A percentile compares a stretch with the other conserved stretches of the same genome.
Evolutionary conservation across 2,888 invertebrate genomes (phyloP).

Genomic region (Limnephilus auricula): DNA sequence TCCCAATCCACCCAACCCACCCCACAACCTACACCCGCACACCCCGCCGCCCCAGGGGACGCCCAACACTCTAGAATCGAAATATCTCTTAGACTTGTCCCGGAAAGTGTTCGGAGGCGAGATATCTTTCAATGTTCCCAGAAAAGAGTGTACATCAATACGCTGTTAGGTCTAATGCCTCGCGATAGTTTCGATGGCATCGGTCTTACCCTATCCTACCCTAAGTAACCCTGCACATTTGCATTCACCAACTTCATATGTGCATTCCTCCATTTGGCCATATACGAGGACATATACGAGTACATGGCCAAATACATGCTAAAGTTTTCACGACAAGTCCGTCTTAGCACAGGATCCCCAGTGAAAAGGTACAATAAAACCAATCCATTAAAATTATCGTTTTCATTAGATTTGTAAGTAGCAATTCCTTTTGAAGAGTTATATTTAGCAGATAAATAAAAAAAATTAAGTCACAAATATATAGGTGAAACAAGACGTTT

Average conservation of each 20-base stretch:
- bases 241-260: neutral
- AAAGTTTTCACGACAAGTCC: neutral
- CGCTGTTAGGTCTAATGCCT: conserved; percentile 35
- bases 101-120: conserved; percentile 44
- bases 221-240: conserved; percentile 37
- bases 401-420: no score
- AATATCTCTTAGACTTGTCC: conserved; percentile 56
- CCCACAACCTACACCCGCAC: neutral
- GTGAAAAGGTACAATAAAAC: neutral
- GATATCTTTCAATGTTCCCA: conserved; percentile 60
- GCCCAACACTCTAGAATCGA: conserved; percentile 62
- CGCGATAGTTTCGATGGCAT: conserved; percentile 21
- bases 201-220: neutral
- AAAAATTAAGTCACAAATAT: no score
- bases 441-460: no score
- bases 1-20: neutral
- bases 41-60: conserved; percentile 56
- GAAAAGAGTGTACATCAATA: conserved; percentile 43
- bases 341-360: neutral
- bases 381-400: neutral
- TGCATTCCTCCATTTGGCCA: neutral
- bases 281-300: neutral
- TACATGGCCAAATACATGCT: neutral
- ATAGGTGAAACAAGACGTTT: no score
- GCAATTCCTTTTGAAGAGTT: no score